Evolutionary conservation across 2,113 vertebrate genomes (phyloP), one percentile per base, ranked within the genome.

Genomic region (Nesoenas mayeri): DNA sequence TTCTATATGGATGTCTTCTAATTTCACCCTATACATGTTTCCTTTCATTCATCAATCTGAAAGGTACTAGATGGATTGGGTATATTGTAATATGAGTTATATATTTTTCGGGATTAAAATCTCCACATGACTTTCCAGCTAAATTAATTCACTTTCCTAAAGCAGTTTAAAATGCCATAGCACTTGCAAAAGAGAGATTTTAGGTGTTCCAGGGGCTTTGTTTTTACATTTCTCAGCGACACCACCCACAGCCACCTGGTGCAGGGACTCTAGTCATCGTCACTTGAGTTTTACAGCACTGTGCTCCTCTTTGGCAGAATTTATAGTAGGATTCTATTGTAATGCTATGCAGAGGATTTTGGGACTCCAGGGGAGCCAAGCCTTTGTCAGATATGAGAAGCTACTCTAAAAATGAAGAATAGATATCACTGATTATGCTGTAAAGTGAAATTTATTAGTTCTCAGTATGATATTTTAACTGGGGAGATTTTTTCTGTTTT

Each of bases 161-260:
- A 58, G 51, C 13, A 60, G n/a, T 54, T 36, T 54, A 31, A 60
- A 84, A 54, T 70, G 50, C 26, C 4, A n/a, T 22, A 50, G 14
- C 1, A 4, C 26, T 79, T 54, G 36, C 34, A 62, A 56, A 80
- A 66, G 21, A 47, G 42, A 79, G 34, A 29, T 13, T 72, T 62
- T 2, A 38, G 29, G 9, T 60, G 11, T 56, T 71, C 32, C 57
- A 18, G 0, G 2, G n/a, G 7, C 34, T 79, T 74, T 80, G 47
- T 57, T 95, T 47, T 56, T 66, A 54, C 10, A 24, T 34, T 75
- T 93, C 38, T 60, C 25, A 38, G 20, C 56, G 24, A 51, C 12
- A 47, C 7, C 6, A 18, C 36, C 51, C 2, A 2, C 7, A 78
- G 54, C 16, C 0, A 0, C 12, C 42, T 57, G 12, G n/a, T 69